A percentile compares a stretch with the other conserved stretches of the same genome.
Evolutionary conservation across 2,888 invertebrate species (phyloP).

Genomic region (Brachylomia viminalis): DNA sequence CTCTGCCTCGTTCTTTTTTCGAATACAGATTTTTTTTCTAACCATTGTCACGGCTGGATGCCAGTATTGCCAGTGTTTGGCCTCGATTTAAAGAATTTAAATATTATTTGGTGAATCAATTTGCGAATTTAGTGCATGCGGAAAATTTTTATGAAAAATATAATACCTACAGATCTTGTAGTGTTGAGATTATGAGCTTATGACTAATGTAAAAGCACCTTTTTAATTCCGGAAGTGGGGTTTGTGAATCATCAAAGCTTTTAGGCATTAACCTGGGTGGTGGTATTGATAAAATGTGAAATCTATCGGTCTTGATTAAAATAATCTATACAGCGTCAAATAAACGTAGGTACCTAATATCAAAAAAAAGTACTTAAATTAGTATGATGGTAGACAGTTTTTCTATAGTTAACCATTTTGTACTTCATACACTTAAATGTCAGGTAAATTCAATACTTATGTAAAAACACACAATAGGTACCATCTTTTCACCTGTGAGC

Average conservation of each 20-base stretch:
- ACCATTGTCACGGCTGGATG: constrained; percentile 76
- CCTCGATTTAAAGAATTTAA: constrained; percentile 54
- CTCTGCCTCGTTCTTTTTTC: constrained; percentile 81
- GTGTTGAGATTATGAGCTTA: neutral
- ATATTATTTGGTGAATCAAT: constrained; percentile 58
- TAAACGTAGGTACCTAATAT: neutral
- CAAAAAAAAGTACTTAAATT: constrained; percentile 11
- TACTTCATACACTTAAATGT: constrained; percentile 20
- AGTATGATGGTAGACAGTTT: constrained; percentile 1
- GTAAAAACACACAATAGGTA: constrained; percentile 56
- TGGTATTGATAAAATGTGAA: constrained; percentile 25
- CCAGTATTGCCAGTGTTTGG: constrained; percentile 66
- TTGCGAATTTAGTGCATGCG: constrained; percentile 40
- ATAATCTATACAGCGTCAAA: constrained; percentile 10
- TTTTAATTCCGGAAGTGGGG: constrained; percentile 51
- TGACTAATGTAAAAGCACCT: constrained; percentile 43
- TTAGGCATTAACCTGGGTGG: constrained; percentile 25
- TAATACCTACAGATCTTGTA: neutral
- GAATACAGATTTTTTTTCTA: constrained; percentile 78
- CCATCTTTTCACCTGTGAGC: constrained; percentile 58
- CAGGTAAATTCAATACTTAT: constrained; percentile 45
- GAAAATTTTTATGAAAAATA: constrained; percentile 19
- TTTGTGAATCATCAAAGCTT: constrained; percentile 62
- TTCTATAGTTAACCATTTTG: constrained; percentile 43
- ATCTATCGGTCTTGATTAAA: constrained; percentile 34